These are phyloP conservation scores for Laothoe populi DNA, from an alignment of 2,888 invertebrate genomes.

Conservation along the genomic window DNA sequence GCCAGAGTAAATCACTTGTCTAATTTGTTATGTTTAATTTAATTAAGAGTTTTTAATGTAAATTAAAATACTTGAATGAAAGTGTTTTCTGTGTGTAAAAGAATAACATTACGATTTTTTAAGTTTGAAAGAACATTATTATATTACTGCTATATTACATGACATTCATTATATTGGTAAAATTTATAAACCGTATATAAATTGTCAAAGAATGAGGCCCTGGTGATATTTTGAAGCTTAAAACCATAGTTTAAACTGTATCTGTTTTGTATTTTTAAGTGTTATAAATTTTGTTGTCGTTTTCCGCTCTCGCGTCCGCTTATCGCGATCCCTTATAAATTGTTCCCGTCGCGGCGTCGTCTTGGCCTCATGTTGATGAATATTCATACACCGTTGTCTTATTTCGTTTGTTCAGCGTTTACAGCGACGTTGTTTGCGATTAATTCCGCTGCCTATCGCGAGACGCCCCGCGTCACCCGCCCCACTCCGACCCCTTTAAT, in stretches of 20 bases:
- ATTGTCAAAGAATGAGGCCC: too few relatives aligned
- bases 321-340: neutral
- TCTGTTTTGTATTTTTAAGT: too few relatives aligned
- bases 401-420: conserved; percentile 64
- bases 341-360: conserved; percentile 3
- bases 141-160: too few relatives aligned
- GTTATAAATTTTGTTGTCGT: neutral
- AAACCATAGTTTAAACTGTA: too few relatives aligned
- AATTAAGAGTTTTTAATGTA: too few relatives aligned
- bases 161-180: too few relatives aligned
- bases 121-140: too few relatives aligned
- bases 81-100: too few relatives aligned
- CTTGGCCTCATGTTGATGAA: conserved; percentile 61
- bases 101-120: too few relatives aligned
- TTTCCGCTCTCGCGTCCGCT: neutral
- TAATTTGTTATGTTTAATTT: conserved; percentile 10
- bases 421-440: conserved; percentile 61
- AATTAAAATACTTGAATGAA: too few relatives aligned
- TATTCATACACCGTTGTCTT: conserved; percentile 67
- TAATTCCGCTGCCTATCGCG: conserved; percentile 33
- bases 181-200: too few relatives aligned
- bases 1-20: neutral
- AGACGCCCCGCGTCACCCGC: neutral
- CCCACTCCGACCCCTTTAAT: conserved; percentile 9
- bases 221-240: too few relatives aligned